phyloP scores from a whole-genome alignment of 2,888 invertebrate species.

The Keiferia lycopersicella region DNA sequence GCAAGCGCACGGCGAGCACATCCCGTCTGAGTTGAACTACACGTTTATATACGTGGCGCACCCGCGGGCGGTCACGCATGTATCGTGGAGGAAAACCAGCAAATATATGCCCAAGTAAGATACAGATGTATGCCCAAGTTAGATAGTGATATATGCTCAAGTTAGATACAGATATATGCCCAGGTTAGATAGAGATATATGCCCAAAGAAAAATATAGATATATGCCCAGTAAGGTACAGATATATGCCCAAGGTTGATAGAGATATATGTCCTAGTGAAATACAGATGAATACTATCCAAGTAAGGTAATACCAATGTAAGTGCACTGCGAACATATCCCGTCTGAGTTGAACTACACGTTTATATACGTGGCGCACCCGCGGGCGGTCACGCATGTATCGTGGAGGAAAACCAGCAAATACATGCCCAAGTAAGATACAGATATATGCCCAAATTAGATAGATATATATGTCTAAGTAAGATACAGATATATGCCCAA shows the following conservation, averaged over 20 bases:
- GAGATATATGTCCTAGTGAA: too few relatives aligned
- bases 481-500: too few relatives aligned
- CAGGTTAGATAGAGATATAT: too few relatives aligned
- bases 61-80: constrained; percentile 97
- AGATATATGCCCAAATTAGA: too few relatives aligned
- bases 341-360: constrained; percentile 90
- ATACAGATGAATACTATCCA: too few relatives aligned
- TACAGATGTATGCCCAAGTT: too few relatives aligned
- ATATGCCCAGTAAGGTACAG: too few relatives aligned
- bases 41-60: constrained; percentile 98
- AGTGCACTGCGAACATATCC: constrained; percentile 84
- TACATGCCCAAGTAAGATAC: constrained; percentile 96
- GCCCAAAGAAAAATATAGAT: too few relatives aligned
- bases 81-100: constrained; percentile 99
- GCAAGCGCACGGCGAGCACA: constrained; percentile 86
- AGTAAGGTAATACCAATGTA: constrained; percentile 91
- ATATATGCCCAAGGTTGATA: too few relatives aligned
- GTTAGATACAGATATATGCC: background rate
- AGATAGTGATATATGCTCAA: background rate
- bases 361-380: constrained; percentile 98
- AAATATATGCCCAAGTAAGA: constrained; percentile 98
- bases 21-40: constrained; percentile 87
- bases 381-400: constrained; percentile 96
- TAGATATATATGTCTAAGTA: too few relatives aligned
- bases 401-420: constrained; percentile 99